A percentile compares a stretch with the other conserved stretches of the same genome.
These are phyloP conservation scores for Gadopsis bispinosus DNA, from an alignment of 2,797 vertebrate species.

Conservation along the genomic window DNA sequence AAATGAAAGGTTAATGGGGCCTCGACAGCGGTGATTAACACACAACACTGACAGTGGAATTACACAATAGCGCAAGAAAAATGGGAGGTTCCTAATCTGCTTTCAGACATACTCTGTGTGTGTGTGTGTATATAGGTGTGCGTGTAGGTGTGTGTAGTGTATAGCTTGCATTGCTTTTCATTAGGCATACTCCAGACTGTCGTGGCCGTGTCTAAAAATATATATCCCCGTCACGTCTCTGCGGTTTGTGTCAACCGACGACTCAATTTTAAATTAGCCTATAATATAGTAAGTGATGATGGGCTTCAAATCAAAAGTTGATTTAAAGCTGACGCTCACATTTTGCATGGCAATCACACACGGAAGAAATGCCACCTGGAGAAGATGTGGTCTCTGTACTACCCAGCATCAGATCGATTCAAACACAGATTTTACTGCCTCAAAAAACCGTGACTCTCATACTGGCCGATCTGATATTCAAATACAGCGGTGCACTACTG, in stretches of 20 bases:
- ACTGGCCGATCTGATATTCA: slow-evolving; percentile 31
- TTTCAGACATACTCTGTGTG: background rate
- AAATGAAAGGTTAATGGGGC: slow-evolving; percentile 50
- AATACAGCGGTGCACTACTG: slow-evolving; percentile 43
- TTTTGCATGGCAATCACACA: too few relatives aligned
- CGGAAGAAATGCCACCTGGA: background rate
- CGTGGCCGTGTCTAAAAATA: background rate
- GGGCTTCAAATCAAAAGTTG: background rate
- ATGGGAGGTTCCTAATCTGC: slow-evolving; percentile 16
- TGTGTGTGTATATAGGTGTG: too few relatives aligned
- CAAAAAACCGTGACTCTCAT: slow-evolving; percentile 27
- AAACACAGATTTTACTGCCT: slow-evolving; percentile 20
- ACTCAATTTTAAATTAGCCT: background rate
- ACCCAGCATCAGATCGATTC: too few relatives aligned
- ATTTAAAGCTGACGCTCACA: background rate
- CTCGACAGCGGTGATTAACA: slow-evolving; percentile 41
- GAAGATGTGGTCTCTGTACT: background rate
- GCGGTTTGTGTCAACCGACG: background rate
- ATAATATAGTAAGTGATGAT: background rate
- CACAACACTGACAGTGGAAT: slow-evolving; percentile 37
- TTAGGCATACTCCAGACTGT: background rate
- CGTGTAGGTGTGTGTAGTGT: background rate
- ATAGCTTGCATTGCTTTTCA: background rate
- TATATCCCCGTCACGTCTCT: background rate
- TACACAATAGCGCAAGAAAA: slow-evolving; percentile 31